Evolutionary conservation across 2,113 vertebrate genomes (phyloP).

Genomic region (Platysteira castanea): DNA sequence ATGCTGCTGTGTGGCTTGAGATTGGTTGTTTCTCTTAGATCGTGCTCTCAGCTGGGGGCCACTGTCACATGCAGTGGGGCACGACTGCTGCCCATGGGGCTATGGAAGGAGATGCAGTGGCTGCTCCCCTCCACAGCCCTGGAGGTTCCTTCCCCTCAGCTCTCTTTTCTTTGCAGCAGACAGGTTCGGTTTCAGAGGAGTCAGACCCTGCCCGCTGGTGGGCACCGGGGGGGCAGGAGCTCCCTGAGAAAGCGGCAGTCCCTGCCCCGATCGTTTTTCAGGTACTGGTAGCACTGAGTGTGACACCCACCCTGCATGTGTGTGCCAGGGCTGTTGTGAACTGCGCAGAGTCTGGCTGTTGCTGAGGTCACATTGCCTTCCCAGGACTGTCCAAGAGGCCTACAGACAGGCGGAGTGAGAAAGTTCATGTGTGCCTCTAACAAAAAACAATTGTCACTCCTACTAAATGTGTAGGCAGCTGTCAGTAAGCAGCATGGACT

Average conservation of each 20-base stretch:
- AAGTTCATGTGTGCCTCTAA: constrained; percentile 24
- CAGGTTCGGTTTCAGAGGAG: constrained; percentile 92
- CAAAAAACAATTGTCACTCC: not conserved
- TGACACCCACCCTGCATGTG: constrained; percentile 56
- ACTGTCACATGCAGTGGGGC: not conserved
- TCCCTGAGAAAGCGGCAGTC: constrained; percentile 85
- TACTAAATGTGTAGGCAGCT: constrained; percentile 45
- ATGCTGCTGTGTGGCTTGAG: not conserved
- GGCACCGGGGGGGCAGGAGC: constrained; percentile 82
- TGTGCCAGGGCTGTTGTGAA: constrained; percentile 36
- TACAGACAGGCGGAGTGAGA: not conserved
- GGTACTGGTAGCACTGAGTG: constrained; percentile 76
- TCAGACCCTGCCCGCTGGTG: constrained; percentile 89
- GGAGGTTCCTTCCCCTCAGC: constrained; percentile 38
- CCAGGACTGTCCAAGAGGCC: not conserved
- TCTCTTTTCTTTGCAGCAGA: constrained; percentile 79
- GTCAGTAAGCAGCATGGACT: constrained; percentile 53
- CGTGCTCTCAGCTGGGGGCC: not conserved
- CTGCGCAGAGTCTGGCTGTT: not conserved
- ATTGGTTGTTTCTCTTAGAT: not conserved
- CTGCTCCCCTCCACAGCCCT: not conserved
- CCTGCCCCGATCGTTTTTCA: constrained; percentile 93
- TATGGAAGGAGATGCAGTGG: not conserved
- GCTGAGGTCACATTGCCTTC: constrained; percentile 2
- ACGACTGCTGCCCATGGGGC: not conserved